Evolutionary conservation across 2,797 vertebrate genomes (phyloP).

Genomic region (Pantherophis alleghaniensis): DNA sequence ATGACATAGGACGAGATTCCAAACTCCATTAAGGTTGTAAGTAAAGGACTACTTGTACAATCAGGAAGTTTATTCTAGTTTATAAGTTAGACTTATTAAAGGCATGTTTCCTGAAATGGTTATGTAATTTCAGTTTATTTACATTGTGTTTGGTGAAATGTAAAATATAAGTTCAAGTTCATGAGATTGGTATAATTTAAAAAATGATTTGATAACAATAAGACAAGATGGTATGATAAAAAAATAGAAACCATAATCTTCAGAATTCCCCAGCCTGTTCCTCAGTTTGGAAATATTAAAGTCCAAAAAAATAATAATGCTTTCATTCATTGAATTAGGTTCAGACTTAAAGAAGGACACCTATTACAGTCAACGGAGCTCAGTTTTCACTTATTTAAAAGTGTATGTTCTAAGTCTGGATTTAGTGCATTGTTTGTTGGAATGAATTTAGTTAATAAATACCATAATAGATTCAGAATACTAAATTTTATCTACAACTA

Average conservation of each 20-base stretch:
- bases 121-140: conserved; percentile 22
- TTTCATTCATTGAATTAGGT: neutral
- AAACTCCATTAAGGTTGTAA: neutral
- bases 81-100: neutral
- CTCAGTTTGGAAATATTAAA: neutral
- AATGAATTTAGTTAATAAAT: neutral
- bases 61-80: neutral
- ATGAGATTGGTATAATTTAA: conserved; percentile 2
- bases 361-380: neutral
- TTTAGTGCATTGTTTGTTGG: neutral
- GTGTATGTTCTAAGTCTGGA: neutral
- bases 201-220: neutral
- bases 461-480: neutral
- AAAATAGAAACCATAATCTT: neutral
- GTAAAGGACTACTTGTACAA: neutral
- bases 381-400: neutral
- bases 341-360: neutral
- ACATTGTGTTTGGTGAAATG: conserved; percentile 40
- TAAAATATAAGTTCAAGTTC: conserved; percentile 5
- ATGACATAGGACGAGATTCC: too few species aligned
- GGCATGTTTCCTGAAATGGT: neutral
- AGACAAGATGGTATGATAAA: neutral
- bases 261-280: neutral
- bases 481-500: neutral
- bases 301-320: neutral